Conservation (phyloP, 2,888 invertebrate genomes). For the Melangyna quadrimaculata region DNA sequence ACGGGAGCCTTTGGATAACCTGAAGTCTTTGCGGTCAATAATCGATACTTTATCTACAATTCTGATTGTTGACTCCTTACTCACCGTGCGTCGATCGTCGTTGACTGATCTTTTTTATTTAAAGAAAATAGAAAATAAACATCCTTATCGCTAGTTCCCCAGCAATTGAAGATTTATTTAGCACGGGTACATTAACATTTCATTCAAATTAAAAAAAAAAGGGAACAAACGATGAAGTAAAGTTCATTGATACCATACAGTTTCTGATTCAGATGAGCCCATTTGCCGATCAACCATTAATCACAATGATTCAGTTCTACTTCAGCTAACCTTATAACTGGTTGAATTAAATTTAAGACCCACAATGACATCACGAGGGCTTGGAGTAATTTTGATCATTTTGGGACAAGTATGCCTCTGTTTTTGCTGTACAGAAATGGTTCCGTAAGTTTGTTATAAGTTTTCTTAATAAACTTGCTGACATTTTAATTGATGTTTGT, state of each 20-base stretch:
- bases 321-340: background rate
- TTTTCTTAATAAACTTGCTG: background rate
- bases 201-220: background rate
- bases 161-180: background rate
- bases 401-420: slow-evolving; percentile 46
- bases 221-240: background rate
- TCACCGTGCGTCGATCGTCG: no score
- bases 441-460: slow-evolving; percentile 75
- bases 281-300: background rate
- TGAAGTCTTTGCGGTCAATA: background rate
- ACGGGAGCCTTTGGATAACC: background rate
- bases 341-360: background rate
- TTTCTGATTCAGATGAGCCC: background rate
- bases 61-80: background rate
- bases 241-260: slow-evolving; percentile 9
- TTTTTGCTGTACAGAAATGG: slow-evolving; percentile 75
- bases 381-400: slow-evolving; percentile 38
- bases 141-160: background rate
- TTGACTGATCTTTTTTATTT: background rate
- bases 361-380: slow-evolving; percentile 17
- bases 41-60: background rate
- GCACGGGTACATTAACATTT: background rate
- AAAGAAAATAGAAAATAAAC: background rate
- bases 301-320: background rate
- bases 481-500: background rate